phyloP scores from a whole-genome alignment of 2,797 vertebrate species.

The Danio albolineatus region DNA sequence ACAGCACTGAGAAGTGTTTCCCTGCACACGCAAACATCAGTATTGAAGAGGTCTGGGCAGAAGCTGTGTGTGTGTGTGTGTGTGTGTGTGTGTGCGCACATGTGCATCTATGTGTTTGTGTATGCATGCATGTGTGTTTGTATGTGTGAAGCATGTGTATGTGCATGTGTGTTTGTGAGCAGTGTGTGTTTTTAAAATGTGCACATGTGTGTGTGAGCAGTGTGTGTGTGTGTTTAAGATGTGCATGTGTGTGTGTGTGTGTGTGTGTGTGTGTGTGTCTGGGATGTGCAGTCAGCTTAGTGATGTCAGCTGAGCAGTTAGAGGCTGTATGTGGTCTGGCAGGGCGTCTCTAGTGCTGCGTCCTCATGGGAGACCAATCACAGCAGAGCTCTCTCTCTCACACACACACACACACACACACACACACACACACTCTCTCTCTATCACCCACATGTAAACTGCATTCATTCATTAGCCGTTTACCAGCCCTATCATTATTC shows the following conservation, averaged over 20 bases:
- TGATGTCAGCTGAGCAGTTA: constrained; percentile 85
- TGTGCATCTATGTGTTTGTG: too few species aligned
- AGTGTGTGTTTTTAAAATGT: too few species aligned
- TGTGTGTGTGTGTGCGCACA: too few species aligned
- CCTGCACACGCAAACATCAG: too few species aligned
- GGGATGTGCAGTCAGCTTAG: constrained; percentile 74
- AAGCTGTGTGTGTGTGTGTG: neutral
- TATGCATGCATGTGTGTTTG: neutral
- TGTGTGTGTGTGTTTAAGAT: too few species aligned
- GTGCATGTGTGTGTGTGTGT: too few species aligned
- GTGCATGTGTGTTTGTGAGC: constrained; percentile 71
- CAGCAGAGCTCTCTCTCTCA: constrained; percentile 68
- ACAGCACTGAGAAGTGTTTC: too few species aligned
- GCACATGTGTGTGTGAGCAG: too few species aligned
- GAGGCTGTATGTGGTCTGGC: constrained; percentile 80
- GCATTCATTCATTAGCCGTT: constrained; percentile 82
- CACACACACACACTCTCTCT: constrained; percentile 15
- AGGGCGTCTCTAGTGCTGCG: constrained; percentile 74
- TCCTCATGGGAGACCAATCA: constrained; percentile 78
- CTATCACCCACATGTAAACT: constrained; percentile 81
- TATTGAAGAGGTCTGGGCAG: too few species aligned
- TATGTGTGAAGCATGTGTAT: constrained; percentile 58
- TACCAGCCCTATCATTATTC: constrained; percentile 82
- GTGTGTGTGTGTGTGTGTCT: constrained; percentile 72
- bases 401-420: constrained; percentile 27